Percentiles rank a stretch among this genome's conserved stretches.
Conservation (phyloP, 2,113 vertebrate genomes). For the Pristiophorus japonicus region DNA sequence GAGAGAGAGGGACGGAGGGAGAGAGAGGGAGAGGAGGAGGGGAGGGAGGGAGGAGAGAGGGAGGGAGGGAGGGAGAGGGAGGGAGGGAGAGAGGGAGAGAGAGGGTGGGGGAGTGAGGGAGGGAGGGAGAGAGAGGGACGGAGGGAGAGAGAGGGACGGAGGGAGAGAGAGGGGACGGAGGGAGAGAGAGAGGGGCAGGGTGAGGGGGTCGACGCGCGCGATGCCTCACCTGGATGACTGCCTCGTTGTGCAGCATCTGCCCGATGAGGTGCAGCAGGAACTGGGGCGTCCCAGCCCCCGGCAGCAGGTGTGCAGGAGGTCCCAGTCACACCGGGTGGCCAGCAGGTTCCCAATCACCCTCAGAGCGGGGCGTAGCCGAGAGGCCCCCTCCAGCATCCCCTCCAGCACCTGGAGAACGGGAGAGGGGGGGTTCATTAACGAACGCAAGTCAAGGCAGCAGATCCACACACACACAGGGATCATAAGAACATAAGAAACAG, state of each 20-base stretch:
- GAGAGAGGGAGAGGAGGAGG: too few species aligned
- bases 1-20: too few species aligned
- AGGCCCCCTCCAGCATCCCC: conserved; percentile 58
- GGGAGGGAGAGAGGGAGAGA: too few species aligned
- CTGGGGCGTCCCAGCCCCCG: conserved; percentile 57
- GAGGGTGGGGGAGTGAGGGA: conserved; percentile 43
- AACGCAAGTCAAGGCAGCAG: neutral
- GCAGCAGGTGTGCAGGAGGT: conserved; percentile 52
- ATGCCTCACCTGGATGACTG: conserved; percentile 59
- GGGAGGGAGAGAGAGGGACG: neutral
- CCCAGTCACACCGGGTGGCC: conserved; percentile 53
- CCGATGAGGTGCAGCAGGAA: conserved; percentile 61
- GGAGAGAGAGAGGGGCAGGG: conserved; percentile 42
- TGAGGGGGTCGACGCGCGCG: neutral
- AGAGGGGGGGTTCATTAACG: conserved; percentile 23
- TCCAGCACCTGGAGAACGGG: conserved; percentile 59
- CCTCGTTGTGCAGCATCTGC: conserved; percentile 54
- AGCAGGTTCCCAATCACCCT: conserved; percentile 66
- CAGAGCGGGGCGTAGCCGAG: conserved; percentile 58
- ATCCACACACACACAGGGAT: neutral
- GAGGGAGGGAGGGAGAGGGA: too few species aligned
- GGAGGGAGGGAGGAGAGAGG: neutral
- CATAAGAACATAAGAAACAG: too few species aligned
- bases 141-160: too few species aligned
- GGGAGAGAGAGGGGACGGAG: too few species aligned